These are phyloP conservation scores for Parnassius apollo DNA, from an alignment of 2,888 invertebrate species.

Conservation along the genomic window DNA sequence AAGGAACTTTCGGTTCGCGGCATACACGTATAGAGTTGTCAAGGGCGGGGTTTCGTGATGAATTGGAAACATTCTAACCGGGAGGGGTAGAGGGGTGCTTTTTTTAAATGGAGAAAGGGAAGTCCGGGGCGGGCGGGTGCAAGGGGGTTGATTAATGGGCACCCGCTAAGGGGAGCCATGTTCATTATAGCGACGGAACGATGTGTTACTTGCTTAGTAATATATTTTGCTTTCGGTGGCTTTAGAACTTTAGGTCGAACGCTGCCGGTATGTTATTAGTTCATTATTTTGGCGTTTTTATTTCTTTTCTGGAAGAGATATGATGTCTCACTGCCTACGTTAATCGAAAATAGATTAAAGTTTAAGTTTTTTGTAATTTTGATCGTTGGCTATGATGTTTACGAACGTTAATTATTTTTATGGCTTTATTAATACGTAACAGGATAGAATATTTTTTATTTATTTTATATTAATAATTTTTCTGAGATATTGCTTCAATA, in stretches of 20 bases:
- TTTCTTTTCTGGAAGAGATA: constrained; percentile 70
- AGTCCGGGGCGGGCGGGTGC: constrained; percentile 56
- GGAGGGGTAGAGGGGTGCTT: constrained; percentile 66
- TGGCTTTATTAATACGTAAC: constrained; percentile 39
- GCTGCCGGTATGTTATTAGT: constrained; percentile 61
- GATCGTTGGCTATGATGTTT: constrained; percentile 40
- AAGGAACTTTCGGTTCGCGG: constrained; percentile 56
- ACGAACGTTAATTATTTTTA: constrained; percentile 46
- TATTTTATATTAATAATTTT: not conserved
- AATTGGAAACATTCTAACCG: constrained; percentile 77
- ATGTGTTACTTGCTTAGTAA: constrained; percentile 77
- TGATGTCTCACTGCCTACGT: constrained; percentile 57
- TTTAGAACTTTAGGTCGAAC: constrained; percentile 42
- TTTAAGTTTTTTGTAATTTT: constrained; percentile 41
- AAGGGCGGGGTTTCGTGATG: constrained; percentile 82
- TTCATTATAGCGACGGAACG: constrained; percentile 78
- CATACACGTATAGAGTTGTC: constrained; percentile 78
- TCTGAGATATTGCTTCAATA: not conserved
- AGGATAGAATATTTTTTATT: too few species aligned
- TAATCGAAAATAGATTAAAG: constrained; percentile 44
- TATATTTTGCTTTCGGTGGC: constrained; percentile 71
- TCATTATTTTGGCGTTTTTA: constrained; percentile 76
- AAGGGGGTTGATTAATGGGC: constrained; percentile 72
- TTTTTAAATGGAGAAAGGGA: constrained; percentile 59
- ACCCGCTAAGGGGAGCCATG: constrained; percentile 74